Evolutionary conservation across 2,888 invertebrate genomes (phyloP).

Genomic region (Nephrotoma appendiculata): DNA sequence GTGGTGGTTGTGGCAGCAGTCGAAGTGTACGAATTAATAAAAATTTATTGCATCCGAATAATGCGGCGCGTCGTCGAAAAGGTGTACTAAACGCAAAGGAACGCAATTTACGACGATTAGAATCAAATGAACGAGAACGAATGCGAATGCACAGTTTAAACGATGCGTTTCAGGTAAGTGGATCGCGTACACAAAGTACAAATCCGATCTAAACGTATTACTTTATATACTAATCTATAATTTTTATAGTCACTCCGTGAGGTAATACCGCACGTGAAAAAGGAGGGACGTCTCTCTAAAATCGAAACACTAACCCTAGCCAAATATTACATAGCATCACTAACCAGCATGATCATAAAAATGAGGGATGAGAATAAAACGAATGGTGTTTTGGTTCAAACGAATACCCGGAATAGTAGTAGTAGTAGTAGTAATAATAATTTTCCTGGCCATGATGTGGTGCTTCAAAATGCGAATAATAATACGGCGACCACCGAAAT

Average conservation of each 20-base stretch:
- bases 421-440: constrained; percentile 3
- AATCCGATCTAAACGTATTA: background rate
- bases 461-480: background rate
- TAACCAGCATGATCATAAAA: constrained; percentile 72
- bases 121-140: constrained; percentile 81
- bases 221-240: background rate
- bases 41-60: background rate
- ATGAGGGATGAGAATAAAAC: constrained; percentile 48
- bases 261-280: constrained; percentile 75
- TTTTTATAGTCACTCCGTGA: constrained; percentile 54
- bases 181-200: background rate
- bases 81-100: constrained; percentile 70
- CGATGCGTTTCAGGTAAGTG: constrained; percentile 70
- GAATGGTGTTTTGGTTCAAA: background rate
- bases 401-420: background rate
- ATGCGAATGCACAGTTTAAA: constrained; percentile 88
- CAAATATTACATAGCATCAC: constrained; percentile 79
- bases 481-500: background rate
- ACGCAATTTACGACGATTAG: constrained; percentile 68
- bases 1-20: constrained; percentile 26
- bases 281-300: constrained; percentile 71
- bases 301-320: constrained; percentile 79
- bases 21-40: constrained; percentile 8
- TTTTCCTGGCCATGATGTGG: background rate
- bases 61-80: constrained; percentile 43